Conservation (phyloP, 2,113 vertebrate species). For the Mellivora capensis region DNA sequence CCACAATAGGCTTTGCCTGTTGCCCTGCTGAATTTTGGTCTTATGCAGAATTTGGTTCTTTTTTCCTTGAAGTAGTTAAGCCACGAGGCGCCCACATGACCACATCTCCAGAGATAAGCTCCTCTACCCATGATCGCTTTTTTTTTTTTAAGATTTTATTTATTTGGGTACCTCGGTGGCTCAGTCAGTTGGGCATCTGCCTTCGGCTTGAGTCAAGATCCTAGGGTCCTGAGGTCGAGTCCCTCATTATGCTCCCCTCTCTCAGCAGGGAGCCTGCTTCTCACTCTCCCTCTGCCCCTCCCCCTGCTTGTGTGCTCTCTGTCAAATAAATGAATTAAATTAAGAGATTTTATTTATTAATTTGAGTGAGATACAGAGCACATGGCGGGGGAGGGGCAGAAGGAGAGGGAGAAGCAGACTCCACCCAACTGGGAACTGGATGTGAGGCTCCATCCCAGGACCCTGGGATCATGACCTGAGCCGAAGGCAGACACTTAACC, state of each 20-base stretch:
- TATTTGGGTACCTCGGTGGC: too few species aligned
- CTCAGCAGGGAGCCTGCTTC: too few species aligned
- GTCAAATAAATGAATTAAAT: too few species aligned
- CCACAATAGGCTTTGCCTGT: conserved; percentile 24
- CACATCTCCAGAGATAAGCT: neutral
- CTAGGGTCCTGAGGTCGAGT: too few species aligned
- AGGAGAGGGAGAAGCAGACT: neutral
- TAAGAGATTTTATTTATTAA: too few species aligned
- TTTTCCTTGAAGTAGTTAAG: conserved; percentile 36
- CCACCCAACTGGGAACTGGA: neutral
- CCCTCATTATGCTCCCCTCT: too few species aligned
- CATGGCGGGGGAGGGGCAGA: neutral
- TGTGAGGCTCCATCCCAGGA: neutral
- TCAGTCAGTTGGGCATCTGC: too few species aligned
- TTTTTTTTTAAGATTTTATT: too few species aligned
- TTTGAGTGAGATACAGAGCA: too few species aligned
- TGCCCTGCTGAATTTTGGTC: conserved; percentile 48
- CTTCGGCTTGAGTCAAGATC: too few species aligned
- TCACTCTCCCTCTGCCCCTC: too few species aligned
- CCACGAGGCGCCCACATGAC: neutral
- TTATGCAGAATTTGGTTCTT: conserved; percentile 26
- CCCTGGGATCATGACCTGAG: neutral
- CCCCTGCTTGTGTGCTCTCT: too few species aligned
- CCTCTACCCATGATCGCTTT: neutral
- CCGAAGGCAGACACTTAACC: neutral